phyloP scores from a whole-genome alignment of 2,113 vertebrate species.

The Neopipo cinnamomea region DNA sequence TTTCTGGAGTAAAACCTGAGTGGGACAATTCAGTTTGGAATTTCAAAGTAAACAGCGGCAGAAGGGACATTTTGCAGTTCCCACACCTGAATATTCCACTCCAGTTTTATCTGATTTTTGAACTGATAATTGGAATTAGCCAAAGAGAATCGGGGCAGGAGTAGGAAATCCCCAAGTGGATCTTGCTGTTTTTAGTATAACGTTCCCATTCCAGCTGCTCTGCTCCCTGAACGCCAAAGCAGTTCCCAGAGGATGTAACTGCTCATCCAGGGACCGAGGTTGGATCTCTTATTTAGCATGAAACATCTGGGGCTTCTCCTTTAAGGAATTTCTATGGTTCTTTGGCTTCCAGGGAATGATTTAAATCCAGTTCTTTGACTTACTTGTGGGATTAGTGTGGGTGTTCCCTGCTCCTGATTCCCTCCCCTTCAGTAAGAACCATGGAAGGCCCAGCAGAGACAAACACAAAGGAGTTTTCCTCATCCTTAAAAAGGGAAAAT shows the following conservation, averaged over 20 bases:
- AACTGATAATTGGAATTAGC: neutral
- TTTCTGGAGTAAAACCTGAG: neutral
- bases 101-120: neutral
- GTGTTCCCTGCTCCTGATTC: neutral
- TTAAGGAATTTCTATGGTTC: neutral
- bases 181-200: neutral
- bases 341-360: neutral
- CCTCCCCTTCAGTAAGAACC: neutral
- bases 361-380: neutral
- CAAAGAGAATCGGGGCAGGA: neutral
- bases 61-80: neutral
- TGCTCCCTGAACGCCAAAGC: neutral
- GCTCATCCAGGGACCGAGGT: neutral
- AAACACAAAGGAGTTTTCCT: neutral
- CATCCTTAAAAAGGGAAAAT: neutral
- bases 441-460: neutral
- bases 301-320: neutral
- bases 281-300: neutral
- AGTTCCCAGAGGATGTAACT: neutral
- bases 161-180: neutral
- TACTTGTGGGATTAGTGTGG: neutral
- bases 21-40: neutral
- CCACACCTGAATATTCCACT: neutral
- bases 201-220: neutral
- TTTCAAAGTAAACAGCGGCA: neutral